Evolutionary conservation across 1,140 invertebrate genomes (phyloP), one percentile per base, ranked within the genome.

Genomic region (Hypsibius dujardini): DNA sequence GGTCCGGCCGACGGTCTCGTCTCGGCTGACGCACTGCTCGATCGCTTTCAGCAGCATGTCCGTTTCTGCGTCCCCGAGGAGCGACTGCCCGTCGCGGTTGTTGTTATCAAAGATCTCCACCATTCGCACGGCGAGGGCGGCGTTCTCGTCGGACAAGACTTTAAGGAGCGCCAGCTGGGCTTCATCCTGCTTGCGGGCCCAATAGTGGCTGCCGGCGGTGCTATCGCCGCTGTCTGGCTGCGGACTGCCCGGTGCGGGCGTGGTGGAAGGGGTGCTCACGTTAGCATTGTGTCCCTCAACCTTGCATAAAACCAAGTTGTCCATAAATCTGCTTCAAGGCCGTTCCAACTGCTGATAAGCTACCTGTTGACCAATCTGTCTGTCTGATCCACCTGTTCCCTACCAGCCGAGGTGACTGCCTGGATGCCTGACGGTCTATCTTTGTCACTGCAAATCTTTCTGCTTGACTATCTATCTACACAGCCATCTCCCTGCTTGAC

Each of bases 21-120:
- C 88, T 46, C 94, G 78, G 75, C 90, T 88, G 76, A 91, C 91
- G 1, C 95, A 77, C 0, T 83, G 84, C 70, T 85, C 86, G 60
- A 93, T 86, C 0, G 87, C 86, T 67, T 82, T 82, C 74, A 87
- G 87, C 73, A 94, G 84, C 59, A 81, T 78, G 71, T 80, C 78
- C 72, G 83, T 81, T 73, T 85, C 84, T 76, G 89, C 87, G 71
- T 90, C 87, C 62, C 87, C 86, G 70, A 95, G 87, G 76, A 87
- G 93, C 42, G 62, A 7, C 42, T 42, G 7, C 3, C 62, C 62
- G 59, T 89, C 87, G 75, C 88, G 86, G 3, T 95, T 78, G 1
- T 88, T 89, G 42, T 85, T 83, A 76, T 92, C 86, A 1, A 95
- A 78, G 1, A 84, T 80, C 76, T 86, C 84, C 71, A 95, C 79